Conservation (phyloP, 2,797 vertebrate species). For the Chanos chanos region DNA sequence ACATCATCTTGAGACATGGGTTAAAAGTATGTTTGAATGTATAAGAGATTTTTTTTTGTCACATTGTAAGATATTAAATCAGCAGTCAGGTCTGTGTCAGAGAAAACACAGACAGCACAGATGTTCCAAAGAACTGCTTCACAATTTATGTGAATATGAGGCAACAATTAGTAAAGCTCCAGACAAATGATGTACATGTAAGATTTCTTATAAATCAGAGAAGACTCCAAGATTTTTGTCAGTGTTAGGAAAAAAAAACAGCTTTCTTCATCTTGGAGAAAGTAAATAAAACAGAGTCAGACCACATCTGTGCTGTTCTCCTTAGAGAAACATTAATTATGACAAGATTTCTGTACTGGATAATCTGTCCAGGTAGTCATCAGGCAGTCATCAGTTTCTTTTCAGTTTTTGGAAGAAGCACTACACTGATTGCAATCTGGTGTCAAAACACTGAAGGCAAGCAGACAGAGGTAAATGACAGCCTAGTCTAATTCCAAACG, state of each 20-base stretch:
- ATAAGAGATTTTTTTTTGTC: no score
- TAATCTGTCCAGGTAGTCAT: no score
- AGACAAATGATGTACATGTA: not conserved
- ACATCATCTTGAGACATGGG: no score
- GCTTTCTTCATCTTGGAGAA: constrained; percentile 34
- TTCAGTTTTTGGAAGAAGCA: not conserved
- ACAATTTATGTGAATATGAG: constrained; percentile 3
- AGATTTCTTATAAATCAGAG: constrained; percentile 3
- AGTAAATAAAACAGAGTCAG: no score
- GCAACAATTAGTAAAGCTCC: constrained; percentile 25
- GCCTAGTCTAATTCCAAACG: constrained; percentile 5
- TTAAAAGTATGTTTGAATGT: no score
- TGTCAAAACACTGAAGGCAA: not conserved
- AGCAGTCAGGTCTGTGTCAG: not conserved
- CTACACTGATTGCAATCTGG: constrained; percentile 25
- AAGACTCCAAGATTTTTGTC: not conserved
- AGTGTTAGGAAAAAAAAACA: constrained; percentile 4
- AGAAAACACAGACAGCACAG: constrained; percentile 9
- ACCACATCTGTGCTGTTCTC: no score
- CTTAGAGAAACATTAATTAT: no score
- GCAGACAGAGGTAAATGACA: constrained; percentile 28
- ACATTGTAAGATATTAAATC: not conserved
- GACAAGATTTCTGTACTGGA: no score
- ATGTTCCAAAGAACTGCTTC: constrained; percentile 25
- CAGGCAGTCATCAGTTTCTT: constrained; percentile 22